A percentile compares a stretch with the other conserved stretches of the same genome.
Evolutionary conservation across 2,797 vertebrate genomes (phyloP).

Genomic region (Otolemur crassicaudatus): DNA sequence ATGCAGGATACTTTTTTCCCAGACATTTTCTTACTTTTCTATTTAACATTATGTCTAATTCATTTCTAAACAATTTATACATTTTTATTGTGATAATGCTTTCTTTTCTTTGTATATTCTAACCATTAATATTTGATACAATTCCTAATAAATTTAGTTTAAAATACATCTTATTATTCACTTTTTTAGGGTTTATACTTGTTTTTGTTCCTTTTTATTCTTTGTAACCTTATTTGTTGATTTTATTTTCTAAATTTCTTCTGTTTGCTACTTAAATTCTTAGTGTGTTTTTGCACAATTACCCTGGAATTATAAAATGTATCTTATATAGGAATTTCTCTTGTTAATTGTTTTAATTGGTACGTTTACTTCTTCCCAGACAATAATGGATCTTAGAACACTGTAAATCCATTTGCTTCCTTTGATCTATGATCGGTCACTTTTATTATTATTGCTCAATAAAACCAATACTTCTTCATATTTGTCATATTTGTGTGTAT

Average conservation of each 20-base stretch:
- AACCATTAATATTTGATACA: not conserved
- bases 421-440: not conserved
- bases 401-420: not conserved
- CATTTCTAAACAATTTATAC: not conserved
- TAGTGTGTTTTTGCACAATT: not conserved
- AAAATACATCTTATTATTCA: not conserved
- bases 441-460: not conserved
- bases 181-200: not conserved
- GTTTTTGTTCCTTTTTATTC: not conserved
- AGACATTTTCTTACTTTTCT: not conserved
- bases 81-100: not conserved
- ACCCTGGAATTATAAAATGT: not conserved
- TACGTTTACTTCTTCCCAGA: not conserved
- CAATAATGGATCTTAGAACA: not conserved
- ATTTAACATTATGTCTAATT: not conserved
- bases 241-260: not conserved
- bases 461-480: not conserved
- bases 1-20: not conserved
- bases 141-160: not conserved
- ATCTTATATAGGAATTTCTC: not conserved
- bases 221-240: not conserved
- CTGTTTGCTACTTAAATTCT: no score
- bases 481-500: not conserved
- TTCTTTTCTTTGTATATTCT: not conserved
- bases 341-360: not conserved